Evolutionary conservation across 1,140 invertebrate species (phyloP).

Genomic region (Trinorchestia longiramus): DNA sequence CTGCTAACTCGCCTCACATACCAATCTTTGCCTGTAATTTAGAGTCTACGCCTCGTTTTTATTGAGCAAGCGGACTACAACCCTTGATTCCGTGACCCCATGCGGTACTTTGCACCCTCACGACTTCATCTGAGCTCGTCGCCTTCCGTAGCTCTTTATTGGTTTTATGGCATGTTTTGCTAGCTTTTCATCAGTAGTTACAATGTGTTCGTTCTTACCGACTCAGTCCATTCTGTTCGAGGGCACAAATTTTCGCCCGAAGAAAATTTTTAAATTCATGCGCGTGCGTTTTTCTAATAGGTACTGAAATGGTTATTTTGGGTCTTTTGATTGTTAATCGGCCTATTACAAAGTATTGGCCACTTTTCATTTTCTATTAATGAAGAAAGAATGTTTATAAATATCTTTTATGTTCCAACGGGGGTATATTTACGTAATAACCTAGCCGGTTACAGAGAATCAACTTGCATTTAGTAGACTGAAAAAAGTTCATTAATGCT

Average conservation of each 20-base stretch:
- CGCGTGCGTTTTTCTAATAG: not conserved
- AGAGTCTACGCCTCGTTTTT: not conserved
- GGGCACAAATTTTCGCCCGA: not conserved
- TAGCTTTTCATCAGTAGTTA: not conserved
- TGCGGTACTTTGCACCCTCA: not conserved
- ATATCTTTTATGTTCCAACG: not conserved
- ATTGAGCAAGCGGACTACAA: not conserved
- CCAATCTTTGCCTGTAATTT: not conserved
- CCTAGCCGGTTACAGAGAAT: not conserved
- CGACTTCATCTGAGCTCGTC: no score
- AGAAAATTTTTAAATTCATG: not conserved
- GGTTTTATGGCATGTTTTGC: not conserved
- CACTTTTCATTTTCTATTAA: no score
- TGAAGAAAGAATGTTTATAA: no score
- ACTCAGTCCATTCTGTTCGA: not conserved
- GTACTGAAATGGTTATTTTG: not conserved
- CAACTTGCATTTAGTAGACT: not conserved
- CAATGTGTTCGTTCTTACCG: not conserved
- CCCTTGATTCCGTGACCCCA: not conserved
- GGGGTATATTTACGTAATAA: not conserved
- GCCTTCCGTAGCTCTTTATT: not conserved
- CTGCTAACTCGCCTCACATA: not conserved
- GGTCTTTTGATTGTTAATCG: no score
- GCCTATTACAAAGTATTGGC: no score
- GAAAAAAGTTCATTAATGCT: not conserved